Base-by-base conservation (phyloP, 2,888 invertebrate genomes). In the Drosophila antonietae region DNA sequence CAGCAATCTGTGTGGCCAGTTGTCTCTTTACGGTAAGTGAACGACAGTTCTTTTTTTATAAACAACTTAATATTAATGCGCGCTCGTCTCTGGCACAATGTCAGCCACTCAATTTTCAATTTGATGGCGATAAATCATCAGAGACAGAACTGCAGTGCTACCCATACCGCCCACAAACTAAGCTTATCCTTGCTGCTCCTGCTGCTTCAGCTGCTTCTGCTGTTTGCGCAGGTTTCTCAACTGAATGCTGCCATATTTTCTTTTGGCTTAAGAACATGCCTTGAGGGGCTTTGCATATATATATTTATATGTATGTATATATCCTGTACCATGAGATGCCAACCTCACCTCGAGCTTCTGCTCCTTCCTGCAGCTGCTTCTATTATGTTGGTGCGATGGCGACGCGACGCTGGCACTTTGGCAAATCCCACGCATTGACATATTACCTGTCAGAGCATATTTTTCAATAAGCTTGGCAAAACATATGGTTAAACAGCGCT, bases 1-100 rank as follows among this genome's bases (percentile, higher is more conserved):
- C 98, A 6, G 95, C 97, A 52, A 93, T 98, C 52, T 99, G 99
- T 91, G 95, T 97, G 44, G 94, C 95, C 5, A 98, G 98, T 81
- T 98, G 99, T 81, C 94, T 98, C 66, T 98, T 99, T 93, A 97
- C 97, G 70, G 95, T 93, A 86, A 83, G 83, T 84, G 51, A 35
- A 20, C 35, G 35, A 23, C 20, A 14, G 14, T 52, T 35, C 20
- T 28, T 28, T n/a, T 39, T 37, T 28, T 35, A 39, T 41, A n/a
- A 18, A 28, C 41, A 37, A 15, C 37, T 39, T 39, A 53, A 53
- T 53, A 70, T 73, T 69, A 65, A 73, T 75, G 71, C 71, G 60
- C 39, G 56, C 60, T 55, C 49, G 60, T 70, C 60, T 59, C 64
- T 71, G 73, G 41, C 75, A 73, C 66, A 70, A 75, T 71, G 83